These are phyloP conservation scores for Amazona vittata DNA, from an alignment of 2,113 vertebrate species.

Conservation along the genomic window DNA sequence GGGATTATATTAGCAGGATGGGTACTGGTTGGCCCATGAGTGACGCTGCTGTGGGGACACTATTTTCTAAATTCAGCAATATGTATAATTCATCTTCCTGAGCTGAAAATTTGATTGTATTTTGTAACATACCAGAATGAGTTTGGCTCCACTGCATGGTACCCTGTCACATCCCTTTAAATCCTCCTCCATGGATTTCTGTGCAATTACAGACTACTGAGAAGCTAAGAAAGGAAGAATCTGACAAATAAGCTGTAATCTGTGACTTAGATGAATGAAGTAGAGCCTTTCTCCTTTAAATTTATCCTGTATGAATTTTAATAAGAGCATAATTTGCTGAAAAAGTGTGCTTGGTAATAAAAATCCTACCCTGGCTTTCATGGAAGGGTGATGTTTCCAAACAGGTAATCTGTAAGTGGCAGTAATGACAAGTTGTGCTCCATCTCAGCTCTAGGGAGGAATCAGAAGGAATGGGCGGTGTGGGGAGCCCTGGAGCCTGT, in stretches of 20 bases:
- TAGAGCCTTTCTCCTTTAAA: not conserved
- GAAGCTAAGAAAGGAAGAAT: not conserved
- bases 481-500: not conserved
- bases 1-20: not conserved
- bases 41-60: not conserved
- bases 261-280: not conserved
- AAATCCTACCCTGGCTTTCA: not conserved
- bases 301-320: conserved; percentile 11
- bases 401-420: not conserved
- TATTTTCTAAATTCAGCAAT: not conserved
- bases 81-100: not conserved
- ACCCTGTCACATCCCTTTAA: not conserved
- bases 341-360: not conserved
- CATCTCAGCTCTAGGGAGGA: not conserved
- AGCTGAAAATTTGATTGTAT: not conserved
- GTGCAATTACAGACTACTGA: not conserved
- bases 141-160: not conserved
- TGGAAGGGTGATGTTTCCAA: not conserved
- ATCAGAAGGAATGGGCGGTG: not conserved
- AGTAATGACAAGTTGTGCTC: not conserved
- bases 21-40: not conserved
- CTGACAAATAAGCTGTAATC: not conserved
- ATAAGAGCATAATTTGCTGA: not conserved
- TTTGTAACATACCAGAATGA: not conserved
- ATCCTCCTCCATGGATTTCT: not conserved